Conservation (phyloP, 1,140 invertebrate genomes). For the Druon quercuslanigerum region DNA sequence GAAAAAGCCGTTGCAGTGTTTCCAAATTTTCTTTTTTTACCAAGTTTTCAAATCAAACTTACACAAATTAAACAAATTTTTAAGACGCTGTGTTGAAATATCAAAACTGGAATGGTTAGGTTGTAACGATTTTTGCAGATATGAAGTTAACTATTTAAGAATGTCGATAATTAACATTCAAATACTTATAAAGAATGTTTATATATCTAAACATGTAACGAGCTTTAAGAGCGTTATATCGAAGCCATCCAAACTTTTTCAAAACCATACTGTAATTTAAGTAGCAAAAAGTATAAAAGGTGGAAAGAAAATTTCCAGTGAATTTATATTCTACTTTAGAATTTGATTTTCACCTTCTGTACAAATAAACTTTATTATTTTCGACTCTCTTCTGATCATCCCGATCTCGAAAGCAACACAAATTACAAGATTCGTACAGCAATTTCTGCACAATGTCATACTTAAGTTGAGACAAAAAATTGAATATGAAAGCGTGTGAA, state of each 20-base stretch:
- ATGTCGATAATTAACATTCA: slow-evolving; percentile 24
- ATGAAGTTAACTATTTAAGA: slow-evolving; percentile 4
- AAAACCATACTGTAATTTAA: neutral
- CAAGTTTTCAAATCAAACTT: slow-evolving; percentile 3
- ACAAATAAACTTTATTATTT: neutral
- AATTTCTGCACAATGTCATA: no score
- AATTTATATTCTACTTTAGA: neutral
- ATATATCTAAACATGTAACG: slow-evolving; percentile 24
- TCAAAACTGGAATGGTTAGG: slow-evolving; percentile 1
- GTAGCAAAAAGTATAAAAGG: neutral
- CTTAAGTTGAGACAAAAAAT: no score
- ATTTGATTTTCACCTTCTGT: neutral
- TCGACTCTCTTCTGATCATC: neutral
- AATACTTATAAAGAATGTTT: slow-evolving; percentile 25
- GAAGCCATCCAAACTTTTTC: slow-evolving; percentile 23
- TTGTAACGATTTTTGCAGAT: slow-evolving; percentile 4
- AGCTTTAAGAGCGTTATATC: slow-evolving; percentile 19
- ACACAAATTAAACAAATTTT: neutral
- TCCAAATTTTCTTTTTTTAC: slow-evolving; percentile 20
- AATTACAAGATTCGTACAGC: no score
- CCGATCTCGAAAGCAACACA: neutral
- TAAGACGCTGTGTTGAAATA: neutral
- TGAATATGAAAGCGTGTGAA: no score
- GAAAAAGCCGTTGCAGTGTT: neutral
- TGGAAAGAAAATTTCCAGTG: neutral